Evolutionary conservation across 2,113 vertebrate genomes (phyloP).

Genomic region (Syngnathus floridae): DNA sequence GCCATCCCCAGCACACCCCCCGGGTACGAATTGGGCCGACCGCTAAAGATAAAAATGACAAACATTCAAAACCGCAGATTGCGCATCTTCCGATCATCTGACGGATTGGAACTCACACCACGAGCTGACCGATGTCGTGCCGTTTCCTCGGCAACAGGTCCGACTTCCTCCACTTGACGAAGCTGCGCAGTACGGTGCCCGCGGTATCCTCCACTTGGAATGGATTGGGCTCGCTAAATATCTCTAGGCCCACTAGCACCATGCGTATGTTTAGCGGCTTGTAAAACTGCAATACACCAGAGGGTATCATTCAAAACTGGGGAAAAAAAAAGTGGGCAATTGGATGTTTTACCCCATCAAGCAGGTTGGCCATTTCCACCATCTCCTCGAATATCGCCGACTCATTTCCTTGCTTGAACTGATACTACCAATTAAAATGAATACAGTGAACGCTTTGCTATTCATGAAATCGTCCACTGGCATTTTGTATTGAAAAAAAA

Average conservation of each 20-base stretch:
- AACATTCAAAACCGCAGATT: background rate
- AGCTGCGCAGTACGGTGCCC: slow-evolving; percentile 68
- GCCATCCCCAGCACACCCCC: slow-evolving; percentile 77
- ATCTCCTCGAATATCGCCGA: slow-evolving; percentile 69
- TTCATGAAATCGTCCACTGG: background rate
- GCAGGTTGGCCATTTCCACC: slow-evolving; percentile 75
- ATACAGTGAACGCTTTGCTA: background rate
- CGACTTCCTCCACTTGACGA: slow-evolving; percentile 72
- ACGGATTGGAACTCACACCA: slow-evolving; percentile 68
- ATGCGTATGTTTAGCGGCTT: slow-evolving; percentile 77
- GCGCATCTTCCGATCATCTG: background rate
- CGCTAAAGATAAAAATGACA: slow-evolving; percentile 56
- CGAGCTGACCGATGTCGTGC: slow-evolving; percentile 75
- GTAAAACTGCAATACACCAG: slow-evolving; percentile 68
- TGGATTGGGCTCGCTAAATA: slow-evolving; percentile 71
- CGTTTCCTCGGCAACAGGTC: slow-evolving; percentile 46
- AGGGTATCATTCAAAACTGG: background rate
- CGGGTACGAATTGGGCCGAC: slow-evolving; percentile 26
- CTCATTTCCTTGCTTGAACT: slow-evolving; percentile 48
- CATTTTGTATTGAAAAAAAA: background rate
- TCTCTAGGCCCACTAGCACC: slow-evolving; percentile 74
- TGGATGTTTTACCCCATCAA: slow-evolving; percentile 74
- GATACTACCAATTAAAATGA: slow-evolving; percentile 65
- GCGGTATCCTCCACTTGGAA: slow-evolving; percentile 64
- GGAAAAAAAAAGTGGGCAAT: background rate